Evolutionary conservation across 2,888 invertebrate species (phyloP).

Genomic region (Drosophila formosana): DNA sequence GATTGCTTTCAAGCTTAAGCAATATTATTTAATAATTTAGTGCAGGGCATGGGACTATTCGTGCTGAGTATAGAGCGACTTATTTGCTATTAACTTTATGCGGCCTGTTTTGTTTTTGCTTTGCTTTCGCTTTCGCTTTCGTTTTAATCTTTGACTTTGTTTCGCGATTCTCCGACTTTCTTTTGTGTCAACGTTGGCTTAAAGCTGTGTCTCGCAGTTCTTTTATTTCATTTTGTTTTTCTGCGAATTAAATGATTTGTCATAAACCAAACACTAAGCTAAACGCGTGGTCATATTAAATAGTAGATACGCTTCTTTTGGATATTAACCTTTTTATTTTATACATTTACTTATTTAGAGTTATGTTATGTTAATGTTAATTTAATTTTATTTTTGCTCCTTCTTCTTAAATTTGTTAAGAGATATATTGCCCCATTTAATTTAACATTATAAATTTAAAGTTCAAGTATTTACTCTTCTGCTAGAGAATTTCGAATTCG

Average conservation of each 20-base stretch:
- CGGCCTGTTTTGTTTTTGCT: constrained; percentile 30
- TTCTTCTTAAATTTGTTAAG: too few relatives aligned
- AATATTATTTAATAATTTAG: background rate
- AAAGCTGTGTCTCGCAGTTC: constrained; percentile 30
- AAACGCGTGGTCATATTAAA: constrained; percentile 15
- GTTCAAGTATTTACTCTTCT: background rate
- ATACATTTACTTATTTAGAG: too few relatives aligned
- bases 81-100: constrained; percentile 52
- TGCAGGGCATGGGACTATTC: constrained; percentile 23
- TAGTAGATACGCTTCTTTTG: background rate
- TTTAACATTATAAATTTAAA: too few relatives aligned
- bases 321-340: background rate
- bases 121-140: constrained; percentile 39
- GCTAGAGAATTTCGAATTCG: background rate
- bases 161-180: constrained; percentile 35
- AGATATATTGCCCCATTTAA: too few relatives aligned
- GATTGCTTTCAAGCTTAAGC: background rate
- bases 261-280: constrained; percentile 45
- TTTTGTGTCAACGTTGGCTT: constrained; percentile 59
- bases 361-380: too few relatives aligned
- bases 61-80: background rate
- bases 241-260: constrained; percentile 34
- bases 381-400: too few relatives aligned
- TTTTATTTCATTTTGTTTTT: constrained; percentile 23
- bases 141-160: constrained; percentile 29